Base-by-base conservation (phyloP, 2,113 vertebrate species). In the Colaptes auratus region DNA sequence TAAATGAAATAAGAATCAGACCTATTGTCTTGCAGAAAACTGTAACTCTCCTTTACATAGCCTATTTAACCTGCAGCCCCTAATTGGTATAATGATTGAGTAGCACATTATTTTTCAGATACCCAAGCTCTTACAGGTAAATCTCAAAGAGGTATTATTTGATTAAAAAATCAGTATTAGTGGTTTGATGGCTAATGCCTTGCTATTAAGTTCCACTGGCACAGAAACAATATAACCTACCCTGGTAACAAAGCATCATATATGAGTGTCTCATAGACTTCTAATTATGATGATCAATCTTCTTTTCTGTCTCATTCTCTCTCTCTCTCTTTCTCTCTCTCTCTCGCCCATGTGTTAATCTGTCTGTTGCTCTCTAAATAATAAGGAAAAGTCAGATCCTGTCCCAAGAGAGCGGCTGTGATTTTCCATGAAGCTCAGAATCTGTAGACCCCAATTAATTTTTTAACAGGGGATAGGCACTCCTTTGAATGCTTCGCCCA, bases 41-140 rank as follows among this genome's bases (percentile, higher is more conserved):
- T 33, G 21, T 25, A 12, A 2, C 42, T 91, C 23, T 80, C 63
- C 31, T 91, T 85, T 66, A 63, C 0, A 0, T 4, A 56, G 25
- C 17, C 9, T 56, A 92, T 87, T 92, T 93, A 94, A 92, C 91
- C 86, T 91, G 60, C 67, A 88, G 28, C 15, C 53, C 48, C 66
- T 93, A 95, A 95, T 88, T 95, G 91, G 82, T 61, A 33, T 58
- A 71, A 80, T 92, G 95, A 95, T 96, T 95, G 95, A 96, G 60
- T 77, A 88, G 85, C 75, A 90, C 67, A 88, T 97, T 95, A 92
- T 93, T 93, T 94, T 94, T 92, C 76, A 93, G 94, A 91, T 85
- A 80, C 61, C n/a, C 56, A 81, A 67, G 82, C 85, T 92, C 85
- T 83, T 67, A 83, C 14, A 92, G 65, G 90, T 93, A 66, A 94